Evolutionary conservation across 2,797 vertebrate species (phyloP).

Genomic region (Cercopithecus diana): DNA sequence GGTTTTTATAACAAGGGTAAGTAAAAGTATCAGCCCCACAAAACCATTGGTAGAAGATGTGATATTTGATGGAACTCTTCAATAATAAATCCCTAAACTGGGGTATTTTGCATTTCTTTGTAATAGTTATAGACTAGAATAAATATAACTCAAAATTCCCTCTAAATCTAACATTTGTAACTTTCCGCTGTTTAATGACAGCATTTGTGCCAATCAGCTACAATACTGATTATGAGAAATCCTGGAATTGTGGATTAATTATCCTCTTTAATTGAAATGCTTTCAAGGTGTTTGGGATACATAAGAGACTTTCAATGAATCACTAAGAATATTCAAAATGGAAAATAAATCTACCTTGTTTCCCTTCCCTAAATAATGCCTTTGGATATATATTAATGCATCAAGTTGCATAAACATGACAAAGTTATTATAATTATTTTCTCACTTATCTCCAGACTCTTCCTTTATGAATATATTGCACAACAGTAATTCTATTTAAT

Average conservation of each 20-base stretch:
- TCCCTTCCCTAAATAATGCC: slow-evolving; percentile 72
- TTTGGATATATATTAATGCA: slow-evolving; percentile 75
- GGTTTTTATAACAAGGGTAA: neutral
- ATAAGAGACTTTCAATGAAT: slow-evolving; percentile 33
- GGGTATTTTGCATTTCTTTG: neutral
- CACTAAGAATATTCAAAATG: slow-evolving; percentile 57
- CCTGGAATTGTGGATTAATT: slow-evolving; percentile 33
- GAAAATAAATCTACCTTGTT: slow-evolving; percentile 62
- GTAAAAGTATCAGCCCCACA: neutral
- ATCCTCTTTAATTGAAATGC: slow-evolving; percentile 63
- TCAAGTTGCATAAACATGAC: slow-evolving; percentile 75
- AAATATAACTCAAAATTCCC: neutral
- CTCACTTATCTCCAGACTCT: slow-evolving; percentile 74
- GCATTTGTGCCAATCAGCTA: neutral
- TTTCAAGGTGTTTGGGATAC: slow-evolving; percentile 50
- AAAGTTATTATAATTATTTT: slow-evolving; percentile 81
- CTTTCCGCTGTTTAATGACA: neutral
- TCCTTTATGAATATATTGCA: slow-evolving; percentile 73
- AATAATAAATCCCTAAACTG: neutral
- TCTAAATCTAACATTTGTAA: neutral
- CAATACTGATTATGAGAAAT: slow-evolving; percentile 31
- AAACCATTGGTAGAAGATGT: neutral
- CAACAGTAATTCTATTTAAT: slow-evolving; percentile 30
- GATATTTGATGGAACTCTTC: neutral
- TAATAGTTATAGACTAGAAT: neutral